These are phyloP conservation scores for Masticophis lateralis DNA, from an alignment of 2,797 vertebrate genomes.

Conservation along the genomic window DNA sequence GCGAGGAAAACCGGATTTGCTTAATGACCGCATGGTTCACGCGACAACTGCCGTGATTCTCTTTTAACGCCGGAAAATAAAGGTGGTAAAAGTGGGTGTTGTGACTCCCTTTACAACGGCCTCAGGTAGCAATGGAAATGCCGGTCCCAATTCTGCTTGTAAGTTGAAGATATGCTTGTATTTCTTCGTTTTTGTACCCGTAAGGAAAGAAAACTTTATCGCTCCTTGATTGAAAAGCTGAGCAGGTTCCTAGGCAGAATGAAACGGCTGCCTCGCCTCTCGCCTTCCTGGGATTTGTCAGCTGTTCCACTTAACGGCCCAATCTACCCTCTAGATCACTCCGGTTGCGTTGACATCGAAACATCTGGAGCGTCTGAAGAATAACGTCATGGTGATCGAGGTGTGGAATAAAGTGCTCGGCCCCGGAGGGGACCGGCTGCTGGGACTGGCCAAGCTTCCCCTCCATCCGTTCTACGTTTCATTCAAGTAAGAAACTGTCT, in stretches of 20 bases:
- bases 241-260: not conserved
- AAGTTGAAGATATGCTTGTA: not conserved
- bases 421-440: conserved; percentile 78
- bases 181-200: too few species aligned
- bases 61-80: too few species aligned
- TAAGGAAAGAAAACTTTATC: not conserved
- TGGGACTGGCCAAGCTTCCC: conserved; percentile 91
- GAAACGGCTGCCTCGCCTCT: not conserved
- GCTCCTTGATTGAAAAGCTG: not conserved
- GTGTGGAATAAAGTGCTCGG: conserved; percentile 85
- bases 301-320: not conserved
- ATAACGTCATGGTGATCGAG: conserved; percentile 94
- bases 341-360: conserved; percentile 82
- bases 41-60: too few species aligned
- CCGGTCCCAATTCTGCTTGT: too few species aligned
- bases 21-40: too few species aligned
- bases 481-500: conserved; percentile 67
- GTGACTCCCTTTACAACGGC: too few species aligned
- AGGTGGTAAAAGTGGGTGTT: too few species aligned
- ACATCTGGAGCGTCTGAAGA: conserved; percentile 86
- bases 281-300: not conserved
- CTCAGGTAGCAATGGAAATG: too few species aligned
- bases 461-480: conserved; percentile 98
- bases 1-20: too few species aligned
- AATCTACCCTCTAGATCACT: conserved; percentile 76